phyloP scores from a whole-genome alignment of 2,888 invertebrate species.

The Drosophila nigricruria region DNA sequence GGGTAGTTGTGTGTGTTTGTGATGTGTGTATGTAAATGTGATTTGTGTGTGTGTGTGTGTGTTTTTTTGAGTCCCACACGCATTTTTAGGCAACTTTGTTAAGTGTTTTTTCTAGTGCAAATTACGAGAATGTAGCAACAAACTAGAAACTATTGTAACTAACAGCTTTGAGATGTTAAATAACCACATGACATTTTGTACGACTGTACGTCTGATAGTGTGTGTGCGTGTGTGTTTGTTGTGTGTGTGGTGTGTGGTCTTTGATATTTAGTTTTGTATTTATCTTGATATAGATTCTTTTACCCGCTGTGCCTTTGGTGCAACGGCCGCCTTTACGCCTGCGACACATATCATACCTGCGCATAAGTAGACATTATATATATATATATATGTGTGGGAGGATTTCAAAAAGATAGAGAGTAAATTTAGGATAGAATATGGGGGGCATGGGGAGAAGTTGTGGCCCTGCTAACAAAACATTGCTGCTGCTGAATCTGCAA shows the following conservation, averaged over 20 bases:
- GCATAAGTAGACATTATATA: conserved; percentile 68
- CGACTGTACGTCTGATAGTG: conserved; percentile 27
- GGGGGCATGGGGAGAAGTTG: conserved; percentile 9
- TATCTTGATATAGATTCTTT: conserved; percentile 84
- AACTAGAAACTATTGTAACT: conserved; percentile 50
- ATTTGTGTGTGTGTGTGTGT: conserved; percentile 21
- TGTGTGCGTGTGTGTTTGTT: conserved; percentile 27
- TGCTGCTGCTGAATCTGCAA: conserved; percentile 65
- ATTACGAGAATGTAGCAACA: conserved; percentile 58
- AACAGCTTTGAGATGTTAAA: conserved; percentile 51
- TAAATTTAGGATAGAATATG: conserved; percentile 1
- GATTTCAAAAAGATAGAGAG: not conserved
- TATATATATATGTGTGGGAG: conserved; percentile 25
- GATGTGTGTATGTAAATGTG: conserved; percentile 33
- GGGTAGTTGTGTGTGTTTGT: conserved; percentile 30
- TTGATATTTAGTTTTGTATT: conserved; percentile 32
- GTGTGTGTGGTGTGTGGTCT: conserved; percentile 44
- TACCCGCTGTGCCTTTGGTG: conserved; percentile 99
- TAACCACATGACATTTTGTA: conserved; percentile 62
- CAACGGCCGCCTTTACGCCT: conserved; percentile 98
- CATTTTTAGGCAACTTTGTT: conserved; percentile 64
- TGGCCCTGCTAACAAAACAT: conserved; percentile 32
- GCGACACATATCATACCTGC: conserved; percentile 99
- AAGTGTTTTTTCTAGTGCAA: conserved; percentile 63
- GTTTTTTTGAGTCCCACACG: conserved; percentile 64